Conservation (phyloP, 2,113 vertebrate genomes). For the Marmota monax region DNA sequence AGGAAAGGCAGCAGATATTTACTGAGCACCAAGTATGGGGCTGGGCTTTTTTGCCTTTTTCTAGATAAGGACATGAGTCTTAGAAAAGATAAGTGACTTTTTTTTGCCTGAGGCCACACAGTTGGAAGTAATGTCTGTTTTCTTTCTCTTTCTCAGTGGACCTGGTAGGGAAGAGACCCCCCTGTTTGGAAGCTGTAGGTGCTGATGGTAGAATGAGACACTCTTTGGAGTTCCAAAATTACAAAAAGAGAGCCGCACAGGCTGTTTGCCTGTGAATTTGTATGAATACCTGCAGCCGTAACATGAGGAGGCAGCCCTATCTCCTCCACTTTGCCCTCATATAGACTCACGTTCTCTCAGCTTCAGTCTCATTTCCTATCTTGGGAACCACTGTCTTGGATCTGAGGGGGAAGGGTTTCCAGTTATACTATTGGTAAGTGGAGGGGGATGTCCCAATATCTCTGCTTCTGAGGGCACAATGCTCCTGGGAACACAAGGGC, state of each 20-base stretch:
- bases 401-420: not conserved
- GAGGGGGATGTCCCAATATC: not conserved
- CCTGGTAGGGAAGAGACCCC: not conserved
- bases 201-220: not conserved
- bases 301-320: not conserved
- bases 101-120: not conserved
- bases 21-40: not conserved
- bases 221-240: not conserved
- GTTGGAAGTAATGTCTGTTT: not conserved
- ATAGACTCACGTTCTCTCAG: not conserved
- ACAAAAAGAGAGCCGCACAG: not conserved
- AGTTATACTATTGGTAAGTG: not conserved
- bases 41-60: constrained; percentile 7
- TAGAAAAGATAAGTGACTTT: not conserved
- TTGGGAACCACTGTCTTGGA: not conserved
- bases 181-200: not conserved
- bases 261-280: not conserved
- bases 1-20: not conserved
- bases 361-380: not conserved
- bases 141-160: not conserved
- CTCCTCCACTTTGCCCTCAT: not conserved
- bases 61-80: not conserved
- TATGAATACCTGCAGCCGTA: too few species aligned
- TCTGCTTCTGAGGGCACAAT: not conserved
- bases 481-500: not conserved